Percentiles rank a stretch among this genome's conserved stretches.
Conservation (phyloP, 2,113 vertebrate genomes). For the Sinocyclocheilus anophthalmus region DNA sequence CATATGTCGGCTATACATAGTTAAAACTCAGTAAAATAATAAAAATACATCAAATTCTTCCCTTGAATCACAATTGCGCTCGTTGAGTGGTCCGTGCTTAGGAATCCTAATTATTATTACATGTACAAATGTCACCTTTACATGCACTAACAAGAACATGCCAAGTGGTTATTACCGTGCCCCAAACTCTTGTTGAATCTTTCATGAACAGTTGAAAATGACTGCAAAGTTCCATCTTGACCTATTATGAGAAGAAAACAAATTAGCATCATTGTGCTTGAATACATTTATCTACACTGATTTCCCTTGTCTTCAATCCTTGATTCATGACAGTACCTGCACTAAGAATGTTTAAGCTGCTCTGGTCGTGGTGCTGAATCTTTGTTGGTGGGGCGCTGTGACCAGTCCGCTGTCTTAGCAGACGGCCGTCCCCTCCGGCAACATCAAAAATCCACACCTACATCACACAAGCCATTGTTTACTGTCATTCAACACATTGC, state of each 20-base stretch:
- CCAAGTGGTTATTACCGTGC: constrained; percentile 76
- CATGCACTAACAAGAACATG: neutral
- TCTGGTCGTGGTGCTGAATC: constrained; percentile 87
- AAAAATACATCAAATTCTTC: no score
- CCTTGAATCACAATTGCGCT: no score
- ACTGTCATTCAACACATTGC: neutral
- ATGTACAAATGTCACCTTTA: neutral
- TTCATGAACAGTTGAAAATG: constrained; percentile 93
- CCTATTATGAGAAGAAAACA: constrained; percentile 72
- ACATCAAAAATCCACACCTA: constrained; percentile 98
- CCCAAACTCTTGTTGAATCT: constrained; percentile 94
- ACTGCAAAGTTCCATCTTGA: constrained; percentile 92
- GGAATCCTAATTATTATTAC: no score
- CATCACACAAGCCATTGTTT: neutral
- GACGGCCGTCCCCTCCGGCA: constrained; percentile 83
- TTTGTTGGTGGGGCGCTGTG: constrained; percentile 90
- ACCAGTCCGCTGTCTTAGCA: constrained; percentile 85
- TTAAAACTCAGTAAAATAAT: no score
- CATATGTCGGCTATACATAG: no score
- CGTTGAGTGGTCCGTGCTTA: no score
- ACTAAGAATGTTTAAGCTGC: constrained; percentile 91
- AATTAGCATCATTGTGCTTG: neutral
- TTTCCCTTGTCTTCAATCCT: neutral
- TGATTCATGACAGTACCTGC: constrained; percentile 76
- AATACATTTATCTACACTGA: neutral